Evolutionary conservation across 1,140 invertebrate genomes (phyloP).

Genomic region (Pseudomyrmex sp.): DNA sequence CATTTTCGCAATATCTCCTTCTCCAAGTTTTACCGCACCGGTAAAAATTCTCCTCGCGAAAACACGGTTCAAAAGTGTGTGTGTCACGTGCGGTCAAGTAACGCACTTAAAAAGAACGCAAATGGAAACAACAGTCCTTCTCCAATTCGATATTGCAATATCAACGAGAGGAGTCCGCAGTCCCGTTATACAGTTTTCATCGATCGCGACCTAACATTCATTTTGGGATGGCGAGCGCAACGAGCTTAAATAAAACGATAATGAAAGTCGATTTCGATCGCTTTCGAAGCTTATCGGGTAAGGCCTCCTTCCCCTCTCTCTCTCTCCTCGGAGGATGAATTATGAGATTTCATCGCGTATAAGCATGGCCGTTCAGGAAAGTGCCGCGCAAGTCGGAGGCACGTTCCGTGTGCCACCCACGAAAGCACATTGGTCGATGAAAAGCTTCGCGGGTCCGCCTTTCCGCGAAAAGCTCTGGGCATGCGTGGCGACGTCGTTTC

Average conservation of each 20-base stretch:
- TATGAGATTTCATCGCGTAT: conserved; percentile 49
- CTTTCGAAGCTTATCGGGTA: conserved; percentile 54
- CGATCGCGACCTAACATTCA: conserved; percentile 61
- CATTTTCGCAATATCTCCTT: conserved; percentile 47
- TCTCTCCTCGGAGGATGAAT: conserved; percentile 58
- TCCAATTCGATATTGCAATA: neutral
- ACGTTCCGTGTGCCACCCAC: conserved; percentile 62
- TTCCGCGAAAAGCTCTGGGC: conserved; percentile 68
- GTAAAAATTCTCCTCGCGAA: too few species aligned
- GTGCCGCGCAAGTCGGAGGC: conserved; percentile 59
- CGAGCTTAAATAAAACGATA: conserved; percentile 65
- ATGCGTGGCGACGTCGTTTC: conserved; percentile 59
- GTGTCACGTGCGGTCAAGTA: too few species aligned
- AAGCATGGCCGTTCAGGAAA: conserved; percentile 69
- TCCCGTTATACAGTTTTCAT: neutral
- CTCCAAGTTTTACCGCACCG: too few species aligned
- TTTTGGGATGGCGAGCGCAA: conserved; percentile 51
- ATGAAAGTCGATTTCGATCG: conserved; percentile 62
- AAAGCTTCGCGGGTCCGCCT: conserved; percentile 70
- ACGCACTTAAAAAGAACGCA: too few species aligned
- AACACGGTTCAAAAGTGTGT: too few species aligned
- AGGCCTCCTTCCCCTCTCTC: too few species aligned
- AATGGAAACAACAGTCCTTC: too few species aligned
- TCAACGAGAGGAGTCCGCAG: conserved; percentile 14
- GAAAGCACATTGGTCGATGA: conserved; percentile 70